Base-by-base conservation (phyloP, 2,113 vertebrate genomes). In the Varanus komodoensis region DNA sequence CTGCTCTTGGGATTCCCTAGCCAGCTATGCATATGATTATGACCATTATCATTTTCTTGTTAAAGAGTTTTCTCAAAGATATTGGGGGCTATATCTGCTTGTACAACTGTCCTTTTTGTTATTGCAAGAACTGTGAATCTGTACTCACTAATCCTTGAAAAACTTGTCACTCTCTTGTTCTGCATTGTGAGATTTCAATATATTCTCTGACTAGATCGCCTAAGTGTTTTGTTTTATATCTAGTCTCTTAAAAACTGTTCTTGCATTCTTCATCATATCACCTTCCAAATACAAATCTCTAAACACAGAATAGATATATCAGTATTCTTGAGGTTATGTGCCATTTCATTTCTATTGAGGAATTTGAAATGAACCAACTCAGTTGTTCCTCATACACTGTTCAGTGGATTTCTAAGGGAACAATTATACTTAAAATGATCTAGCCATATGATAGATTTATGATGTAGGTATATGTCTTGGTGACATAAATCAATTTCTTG, bases 391-490 rank as follows among this genome's bases (percentile, higher is more conserved):
- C 88, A 88, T 82, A 48, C 79, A 54, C 91, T 84, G 83, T 79
- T 52, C 29, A 87, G 89, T 1, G 0, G 50, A 77, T 95, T 94
- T 83, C 75, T 91, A 54, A 48, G 71, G 85, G 82, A 94, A 69
- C 89, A 92, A 88, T 27, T 19, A 52, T 79, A 61, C 90, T 91
- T 84, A 1, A 93, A 91, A 86, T 69, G 81, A 84, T 92, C 78
- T 93, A 84, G 86, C 87, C 93, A 80, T 96, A 90, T 91, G 91
- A 93, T 93, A 80, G 93, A 93, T 95, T 89, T 84, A 89, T 94
- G 74, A 90, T 89, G 93, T 57, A 90, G 85, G 89, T 93, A 94
- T 94, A 86, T 91, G 74, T 87, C 82, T 94, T 87, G 25, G 61
- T 89, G 69, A 52, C 93, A 87, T 0, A 3, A 80, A 91, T 95